phyloP scores from a whole-genome alignment of 2,888 invertebrate genomes.

The Drosophila dives region DNA sequence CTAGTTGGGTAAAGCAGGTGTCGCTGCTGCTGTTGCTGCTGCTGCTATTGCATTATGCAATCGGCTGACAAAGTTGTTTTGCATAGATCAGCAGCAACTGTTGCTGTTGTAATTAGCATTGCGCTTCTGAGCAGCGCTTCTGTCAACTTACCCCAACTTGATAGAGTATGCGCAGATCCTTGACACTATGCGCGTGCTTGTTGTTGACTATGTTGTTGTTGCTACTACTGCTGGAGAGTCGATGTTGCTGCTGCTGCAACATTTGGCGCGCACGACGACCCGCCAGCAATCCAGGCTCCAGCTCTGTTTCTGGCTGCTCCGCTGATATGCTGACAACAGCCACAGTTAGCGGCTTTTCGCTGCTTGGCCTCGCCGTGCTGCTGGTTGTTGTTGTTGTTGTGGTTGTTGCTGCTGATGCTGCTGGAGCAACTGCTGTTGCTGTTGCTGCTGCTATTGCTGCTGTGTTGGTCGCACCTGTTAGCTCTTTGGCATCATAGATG shows the following conservation, averaged over 20 bases:
- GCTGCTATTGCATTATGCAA: conserved; percentile 53
- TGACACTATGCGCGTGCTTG: conserved; percentile 55
- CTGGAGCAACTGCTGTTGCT: conserved; percentile 23
- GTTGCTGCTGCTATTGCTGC: conserved; percentile 22
- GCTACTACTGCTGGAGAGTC: conserved; percentile 35
- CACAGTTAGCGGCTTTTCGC: conserved; percentile 52
- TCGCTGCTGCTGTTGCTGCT: conserved; percentile 30
- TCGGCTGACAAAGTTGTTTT: conserved; percentile 50
- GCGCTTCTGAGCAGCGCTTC: conserved; percentile 2
- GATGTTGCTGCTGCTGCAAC: conserved; percentile 84
- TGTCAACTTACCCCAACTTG: conserved; percentile 85
- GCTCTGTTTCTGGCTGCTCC: conserved; percentile 39
- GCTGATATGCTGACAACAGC: conserved; percentile 55
- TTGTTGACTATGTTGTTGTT: conserved; percentile 47
- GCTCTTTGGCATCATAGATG: conserved; percentile 75
- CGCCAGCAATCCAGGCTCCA: conserved; percentile 56
- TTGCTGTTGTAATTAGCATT: conserved; percentile 59
- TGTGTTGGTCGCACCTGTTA: conserved; percentile 42
- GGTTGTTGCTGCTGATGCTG: conserved; percentile 23
- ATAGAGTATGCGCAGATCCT: conserved; percentile 88
- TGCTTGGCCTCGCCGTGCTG: conserved; percentile 42
- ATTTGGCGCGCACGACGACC: conserved; percentile 85
- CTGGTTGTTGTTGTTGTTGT: conserved; percentile 30
- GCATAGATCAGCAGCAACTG: conserved; percentile 60
- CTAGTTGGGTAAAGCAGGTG: conserved; percentile 48